Conservation (phyloP, 2,797 vertebrate genomes). For the Nannoperca obscura region DNA sequence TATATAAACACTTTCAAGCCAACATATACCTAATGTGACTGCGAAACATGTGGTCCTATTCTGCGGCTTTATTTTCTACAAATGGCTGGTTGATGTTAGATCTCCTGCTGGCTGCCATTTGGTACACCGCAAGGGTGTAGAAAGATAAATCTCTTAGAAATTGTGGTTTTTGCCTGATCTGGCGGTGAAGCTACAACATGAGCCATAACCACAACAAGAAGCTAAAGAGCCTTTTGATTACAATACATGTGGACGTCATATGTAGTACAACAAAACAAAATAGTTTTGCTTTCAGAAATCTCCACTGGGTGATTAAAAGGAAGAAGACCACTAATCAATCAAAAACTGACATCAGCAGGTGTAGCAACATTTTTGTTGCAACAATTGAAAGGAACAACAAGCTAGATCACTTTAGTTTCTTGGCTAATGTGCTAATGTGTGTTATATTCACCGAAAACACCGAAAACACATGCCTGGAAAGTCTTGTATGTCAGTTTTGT, state of each 20-base stretch:
- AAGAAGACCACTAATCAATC: neutral
- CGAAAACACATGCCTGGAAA: slow-evolving; percentile 33
- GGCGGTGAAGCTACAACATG: slow-evolving; percentile 53
- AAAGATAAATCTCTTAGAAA: slow-evolving; percentile 73
- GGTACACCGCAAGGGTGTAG: slow-evolving; percentile 69
- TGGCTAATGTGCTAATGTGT: slow-evolving; percentile 2
- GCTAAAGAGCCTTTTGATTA: slow-evolving; percentile 39
- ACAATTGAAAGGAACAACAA: slow-evolving; percentile 34
- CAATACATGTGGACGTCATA: slow-evolving; percentile 50
- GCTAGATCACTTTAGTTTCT: slow-evolving; percentile 19
- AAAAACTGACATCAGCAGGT: slow-evolving; percentile 45
- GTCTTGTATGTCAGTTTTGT: slow-evolving; percentile 4
- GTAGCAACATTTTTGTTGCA: slow-evolving; percentile 36
- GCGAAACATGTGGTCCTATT: slow-evolving; percentile 74
- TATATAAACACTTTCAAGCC: slow-evolving; percentile 54
- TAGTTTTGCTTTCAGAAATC: slow-evolving; percentile 10
- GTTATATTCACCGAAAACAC: slow-evolving; percentile 1
- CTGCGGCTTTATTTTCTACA: slow-evolving; percentile 61
- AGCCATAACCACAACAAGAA: slow-evolving; percentile 66
- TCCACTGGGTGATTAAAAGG: neutral
- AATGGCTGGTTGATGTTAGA: slow-evolving; percentile 65
- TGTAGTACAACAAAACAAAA: slow-evolving; percentile 16
- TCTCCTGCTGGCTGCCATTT: slow-evolving; percentile 66
- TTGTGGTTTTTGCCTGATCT: slow-evolving; percentile 60
- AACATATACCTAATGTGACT: slow-evolving; percentile 58